Percentiles rank a stretch among this genome's conserved stretches.
phyloP scores from a whole-genome alignment of 2,797 vertebrate species.

The Gouania willdenowi region DNA sequence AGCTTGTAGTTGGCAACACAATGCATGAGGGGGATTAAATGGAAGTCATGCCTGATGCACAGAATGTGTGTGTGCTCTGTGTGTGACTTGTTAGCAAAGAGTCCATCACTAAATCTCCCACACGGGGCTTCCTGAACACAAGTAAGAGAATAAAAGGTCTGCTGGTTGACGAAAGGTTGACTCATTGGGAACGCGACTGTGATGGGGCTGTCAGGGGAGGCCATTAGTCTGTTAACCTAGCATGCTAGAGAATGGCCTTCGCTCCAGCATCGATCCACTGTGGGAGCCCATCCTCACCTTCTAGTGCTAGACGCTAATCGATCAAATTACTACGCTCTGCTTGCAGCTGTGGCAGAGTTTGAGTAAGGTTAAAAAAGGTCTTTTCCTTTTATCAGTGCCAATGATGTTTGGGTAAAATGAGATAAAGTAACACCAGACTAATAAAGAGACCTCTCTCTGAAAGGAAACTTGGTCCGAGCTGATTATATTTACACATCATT shows the following conservation, averaged over 20 bases:
- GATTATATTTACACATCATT: background rate
- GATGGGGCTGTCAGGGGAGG: conserved; percentile 36
- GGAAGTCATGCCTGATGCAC: conserved; percentile 11
- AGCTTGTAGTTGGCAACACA: conserved; percentile 39
- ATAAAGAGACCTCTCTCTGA: conserved; percentile 3
- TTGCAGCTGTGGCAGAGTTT: conserved; percentile 23
- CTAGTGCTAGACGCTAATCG: conserved; percentile 39
- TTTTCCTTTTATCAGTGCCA: conserved; percentile 33
- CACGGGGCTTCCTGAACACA: conserved; percentile 8
- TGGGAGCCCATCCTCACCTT: conserved; percentile 31
- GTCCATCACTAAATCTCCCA: conserved; percentile 9
- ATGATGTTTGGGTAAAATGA: conserved; percentile 25
- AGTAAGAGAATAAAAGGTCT: conserved; percentile 11
- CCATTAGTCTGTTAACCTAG: conserved; percentile 52
- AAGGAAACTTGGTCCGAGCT: background rate
- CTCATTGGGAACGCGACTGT: conserved; percentile 21
- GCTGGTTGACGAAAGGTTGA: conserved; percentile 25
- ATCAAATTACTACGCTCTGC: conserved; percentile 46
- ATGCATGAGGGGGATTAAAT: conserved; percentile 14
- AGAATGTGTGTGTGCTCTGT: too few relatives aligned
- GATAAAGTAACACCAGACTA: conserved; percentile 20
- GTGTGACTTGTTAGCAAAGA: conserved; percentile 40
- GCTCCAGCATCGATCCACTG: conserved; percentile 38
- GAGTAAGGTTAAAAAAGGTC: background rate
- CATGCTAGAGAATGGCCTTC: conserved; percentile 35